Base-by-base conservation (phyloP, 2,888 invertebrate genomes). In the Latrodectus hesperus region DNA sequence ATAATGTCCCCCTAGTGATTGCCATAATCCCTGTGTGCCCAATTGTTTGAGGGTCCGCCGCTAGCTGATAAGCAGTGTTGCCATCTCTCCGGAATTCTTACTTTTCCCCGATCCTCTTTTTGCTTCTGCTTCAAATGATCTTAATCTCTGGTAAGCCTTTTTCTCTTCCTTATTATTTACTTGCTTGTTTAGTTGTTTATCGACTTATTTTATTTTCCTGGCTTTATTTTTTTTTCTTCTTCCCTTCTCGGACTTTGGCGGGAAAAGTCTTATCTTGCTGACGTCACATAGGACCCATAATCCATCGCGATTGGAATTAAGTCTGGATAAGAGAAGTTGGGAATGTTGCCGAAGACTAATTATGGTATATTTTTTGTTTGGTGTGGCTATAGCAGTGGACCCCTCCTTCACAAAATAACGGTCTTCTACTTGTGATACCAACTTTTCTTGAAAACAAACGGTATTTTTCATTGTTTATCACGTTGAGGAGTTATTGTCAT, bases 61-160 rank as follows among this genome's bases (percentile, higher is more conserved):
- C 74, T 74, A 70, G 52, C 82, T 83, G 88, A 88, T 88, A 88
- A 88, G 88, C 81, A 76, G 86, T 38, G 76, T 80, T 85, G 75
- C 81, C 86, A 87, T 81, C 81, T 81, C 85, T 71, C 67, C 53
- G 86, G 86, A 77, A 80, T 84, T 84, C 84, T 84, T 78, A 73
- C 80, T 80, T 80, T 72, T 73, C 77, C 74, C 67, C 22, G 65
- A 65, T 55, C 16, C 81, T 81, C 17, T 80, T 60, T 70, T 70
- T 38, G 72, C 77, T 71, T 76, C 83, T 64, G 84, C 85, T 79
- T 85, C 85, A 82, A 87, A 87, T 83, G 88, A 88, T 88, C 88
- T 83, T 88, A 88, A 88, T 88, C 88, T 88, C 83, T 73, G 82
- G 83, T 88, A 88, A 88, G 88, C 88, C 88, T 88, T 88, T 88